Base-by-base conservation (phyloP, 2,888 invertebrate species). In the Leptinotarsa juncta region DNA sequence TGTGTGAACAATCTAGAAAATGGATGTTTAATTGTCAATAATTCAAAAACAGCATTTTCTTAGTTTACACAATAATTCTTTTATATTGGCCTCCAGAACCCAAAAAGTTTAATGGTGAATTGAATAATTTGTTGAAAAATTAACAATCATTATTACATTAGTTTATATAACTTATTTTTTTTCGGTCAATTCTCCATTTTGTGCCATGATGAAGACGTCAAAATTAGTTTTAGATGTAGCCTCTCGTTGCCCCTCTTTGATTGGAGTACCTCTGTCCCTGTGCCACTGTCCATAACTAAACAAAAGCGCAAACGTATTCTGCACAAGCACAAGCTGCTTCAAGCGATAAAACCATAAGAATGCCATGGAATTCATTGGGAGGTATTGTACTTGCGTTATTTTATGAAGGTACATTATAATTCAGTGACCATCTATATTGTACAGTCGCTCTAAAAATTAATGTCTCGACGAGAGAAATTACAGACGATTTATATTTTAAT, bases 351-450 rank as follows among this genome's bases (percentile, higher is more conserved):
- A 77, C 65, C 70, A 67, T 49, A 72, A 72, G 75, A 77, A 73
- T 71, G 75, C 71, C 53, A 78, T 20, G 81, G 79, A 81, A 81
- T 82, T 81, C 80, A 80, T 80, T 74, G 57, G 78, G 72, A 71
- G 65, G 78, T 76, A 82, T 82, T 80, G 80, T 82, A 79, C 75
- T 75, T 79, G 80, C 76, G 75, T 74, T 73, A 76, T 74, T 81
- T 81, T 80, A 80, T 78, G 80, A 79, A 78, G 78, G 72, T 78
- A 71, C 78, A 79, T 81, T 81, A 80, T 79, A 80, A 82, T 81
- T 80, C 82, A 78, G 80, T 78, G 79, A 78, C 76, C 78, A 72
- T 78, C 75, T 71, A 74, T 71, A 74, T 75, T 71, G 75, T 79
- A 77, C 75, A 72, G 73, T 74, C 78, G 72, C 66, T 76, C 72